These are phyloP conservation scores for Trissolcus japonicus DNA, from an alignment of 2,888 invertebrate species.

Conservation along the genomic window DNA sequence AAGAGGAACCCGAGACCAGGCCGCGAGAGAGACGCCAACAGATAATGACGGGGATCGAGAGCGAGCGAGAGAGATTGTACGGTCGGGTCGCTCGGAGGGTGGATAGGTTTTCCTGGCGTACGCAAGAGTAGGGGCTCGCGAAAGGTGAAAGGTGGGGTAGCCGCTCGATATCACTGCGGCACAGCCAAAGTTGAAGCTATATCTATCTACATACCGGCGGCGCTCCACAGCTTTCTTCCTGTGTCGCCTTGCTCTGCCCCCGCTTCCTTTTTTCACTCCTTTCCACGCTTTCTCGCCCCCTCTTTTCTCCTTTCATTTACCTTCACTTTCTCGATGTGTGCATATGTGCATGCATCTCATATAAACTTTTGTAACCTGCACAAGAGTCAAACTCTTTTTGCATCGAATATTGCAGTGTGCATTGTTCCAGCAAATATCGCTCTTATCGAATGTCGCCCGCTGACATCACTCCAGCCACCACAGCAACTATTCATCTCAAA, in stretches of 20 bases:
- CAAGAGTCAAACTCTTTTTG: constrained; percentile 35
- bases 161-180: constrained; percentile 77
- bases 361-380: constrained; percentile 47
- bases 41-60: constrained; percentile 7
- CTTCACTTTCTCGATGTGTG: constrained; percentile 22
- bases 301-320: constrained; percentile 38
- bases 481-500: constrained; percentile 1
- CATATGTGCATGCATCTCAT: constrained; percentile 43
- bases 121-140: constrained; percentile 54
- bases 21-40: constrained; percentile 13
- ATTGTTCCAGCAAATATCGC: constrained; percentile 42
- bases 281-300: constrained; percentile 43
- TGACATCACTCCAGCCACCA: constrained; percentile 6
- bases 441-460: constrained; percentile 24
- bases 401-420: constrained; percentile 18
- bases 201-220: constrained; percentile 53
- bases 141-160: constrained; percentile 65
- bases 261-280: constrained; percentile 47
- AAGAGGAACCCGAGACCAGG: constrained; percentile 35
- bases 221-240: constrained; percentile 54
- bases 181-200: constrained; percentile 73
- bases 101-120: constrained; percentile 48
- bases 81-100: constrained; percentile 54
- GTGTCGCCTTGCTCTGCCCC: constrained; percentile 39
- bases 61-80: constrained; percentile 17